Base-by-base conservation (phyloP, 2,797 vertebrate species). In the Pampus argenteus region DNA sequence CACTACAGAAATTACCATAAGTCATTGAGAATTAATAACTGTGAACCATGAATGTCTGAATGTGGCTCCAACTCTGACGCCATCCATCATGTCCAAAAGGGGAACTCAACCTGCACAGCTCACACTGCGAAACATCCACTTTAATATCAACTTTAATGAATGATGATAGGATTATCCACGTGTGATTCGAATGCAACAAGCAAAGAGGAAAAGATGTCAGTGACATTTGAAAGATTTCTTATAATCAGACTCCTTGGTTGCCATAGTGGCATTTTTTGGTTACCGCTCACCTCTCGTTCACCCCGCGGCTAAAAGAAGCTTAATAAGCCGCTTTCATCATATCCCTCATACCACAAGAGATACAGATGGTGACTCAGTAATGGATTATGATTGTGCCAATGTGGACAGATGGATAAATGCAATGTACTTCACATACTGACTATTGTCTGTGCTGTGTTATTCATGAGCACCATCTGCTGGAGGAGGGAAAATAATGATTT, bases 381-480 rank as follows among this genome's bases (percentile, higher is more conserved):
- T 80, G 69, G 66, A 71, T 75, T 60, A 73, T 78, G 64, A 77
- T 47, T 61, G 60, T 1, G 7, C 57, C 52, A 28, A 20, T 31
- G 29, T 23, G 31, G 67, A 76, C 45, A 29, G 62, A 78, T 6
- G 9, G 47, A 79, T 20, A 70, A 57, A 60, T 2, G 5, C 49
- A 61, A 44, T n/a, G 22, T 34, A 3, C 62, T 58, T 55, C 50
- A 48, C 31, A 42, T 34, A 6, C 48, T 23, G 18, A 15, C 13
- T 23, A 8, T 36, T 61, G 49, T 42, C 18, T 52, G 48, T 58
- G 52, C 63, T 47, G 47, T 71, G 66, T 76, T 82, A 78, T 81
- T 80, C 52, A 3, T 74, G 80, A 87, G 91, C 88, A 59, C 90
- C 91, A 92, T 86, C 89, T 92, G 86, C 88, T 90, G 91, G 90